Evolutionary conservation across 2,797 vertebrate genomes (phyloP).

Genomic region (Liparis tanakae): DNA sequence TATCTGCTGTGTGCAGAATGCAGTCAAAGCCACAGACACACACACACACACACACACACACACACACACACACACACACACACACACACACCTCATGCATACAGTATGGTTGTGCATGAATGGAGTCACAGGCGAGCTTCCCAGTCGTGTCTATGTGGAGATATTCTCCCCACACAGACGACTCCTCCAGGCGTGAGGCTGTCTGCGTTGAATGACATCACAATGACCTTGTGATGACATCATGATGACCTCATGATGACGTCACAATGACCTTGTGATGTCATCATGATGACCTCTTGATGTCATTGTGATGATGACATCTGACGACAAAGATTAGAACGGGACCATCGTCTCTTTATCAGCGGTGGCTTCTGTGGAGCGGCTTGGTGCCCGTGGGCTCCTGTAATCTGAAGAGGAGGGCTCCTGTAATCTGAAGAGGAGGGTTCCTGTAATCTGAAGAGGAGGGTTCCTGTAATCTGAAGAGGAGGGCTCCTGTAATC

Average conservation of each 20-base stretch:
- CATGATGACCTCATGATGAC: no score
- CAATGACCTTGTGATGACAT: no score
- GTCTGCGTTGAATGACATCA: slow-evolving; percentile 47
- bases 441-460: slow-evolving; percentile 71
- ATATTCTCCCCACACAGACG: slow-evolving; percentile 44
- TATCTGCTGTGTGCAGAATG: slow-evolving; percentile 79
- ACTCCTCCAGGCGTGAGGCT: slow-evolving; percentile 39
- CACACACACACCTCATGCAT: slow-evolving; percentile 21
- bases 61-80: slow-evolving; percentile 12
- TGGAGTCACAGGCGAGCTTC: slow-evolving; percentile 15
- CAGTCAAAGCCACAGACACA: slow-evolving; percentile 58
- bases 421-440: no score
- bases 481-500: no score
- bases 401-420: slow-evolving; percentile 73
- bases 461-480: no score
- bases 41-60: slow-evolving; percentile 22
- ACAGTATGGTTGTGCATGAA: slow-evolving; percentile 26
- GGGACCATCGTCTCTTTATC: no score
- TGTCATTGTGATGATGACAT: no score
- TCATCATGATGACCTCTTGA: no score
- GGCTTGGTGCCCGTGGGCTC: slow-evolving; percentile 31
- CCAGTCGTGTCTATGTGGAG: slow-evolving; percentile 1
- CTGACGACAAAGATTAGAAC: no score
- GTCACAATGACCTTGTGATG: no score
- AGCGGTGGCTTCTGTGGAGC: slow-evolving; percentile 35